Evolutionary conservation across 1,140 invertebrate species (phyloP).

Genomic region (Euwallacea fornicatus): DNA sequence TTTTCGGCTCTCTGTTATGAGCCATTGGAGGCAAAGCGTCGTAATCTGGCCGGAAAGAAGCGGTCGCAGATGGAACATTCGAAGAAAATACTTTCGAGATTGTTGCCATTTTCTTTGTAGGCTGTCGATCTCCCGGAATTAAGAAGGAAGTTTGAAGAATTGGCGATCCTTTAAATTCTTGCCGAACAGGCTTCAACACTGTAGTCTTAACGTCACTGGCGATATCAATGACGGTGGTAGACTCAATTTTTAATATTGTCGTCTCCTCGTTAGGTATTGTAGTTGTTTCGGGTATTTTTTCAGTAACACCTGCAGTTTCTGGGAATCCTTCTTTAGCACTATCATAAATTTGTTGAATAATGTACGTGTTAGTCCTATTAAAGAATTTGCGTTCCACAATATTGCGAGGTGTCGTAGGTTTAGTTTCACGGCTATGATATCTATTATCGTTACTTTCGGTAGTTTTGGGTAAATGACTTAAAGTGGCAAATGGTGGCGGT

Average conservation of each 20-base stretch:
- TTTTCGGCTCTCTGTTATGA: too few relatives aligned
- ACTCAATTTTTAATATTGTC: slow-evolving; percentile 12
- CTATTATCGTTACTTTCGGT: not conserved
- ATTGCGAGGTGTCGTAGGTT: not conserved
- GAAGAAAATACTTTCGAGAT: slow-evolving; percentile 62
- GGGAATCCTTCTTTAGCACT: not conserved
- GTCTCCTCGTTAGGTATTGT: slow-evolving; percentile 12
- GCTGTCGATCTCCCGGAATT: slow-evolving; percentile 60
- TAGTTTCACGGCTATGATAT: not conserved
- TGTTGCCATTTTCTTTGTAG: slow-evolving; percentile 54
- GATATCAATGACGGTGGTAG: not conserved
- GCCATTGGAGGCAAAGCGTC: slow-evolving; percentile 13
- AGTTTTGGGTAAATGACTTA: not conserved
- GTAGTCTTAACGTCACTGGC: not conserved
- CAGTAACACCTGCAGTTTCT: not conserved
- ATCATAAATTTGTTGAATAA: not conserved
- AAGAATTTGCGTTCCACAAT: not conserved
- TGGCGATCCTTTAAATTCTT: slow-evolving; percentile 43
- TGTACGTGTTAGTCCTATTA: not conserved
- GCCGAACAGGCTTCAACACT: not conserved
- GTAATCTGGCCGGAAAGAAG: slow-evolving; percentile 52
- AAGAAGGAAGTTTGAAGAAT: slow-evolving; percentile 58
- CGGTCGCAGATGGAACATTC: slow-evolving; percentile 40
- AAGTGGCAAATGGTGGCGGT: not conserved
- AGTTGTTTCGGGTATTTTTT: slow-evolving; percentile 11